phyloP scores from a whole-genome alignment of 2,113 vertebrate genomes.

The Oncorhynchus gorbuscha region DNA sequence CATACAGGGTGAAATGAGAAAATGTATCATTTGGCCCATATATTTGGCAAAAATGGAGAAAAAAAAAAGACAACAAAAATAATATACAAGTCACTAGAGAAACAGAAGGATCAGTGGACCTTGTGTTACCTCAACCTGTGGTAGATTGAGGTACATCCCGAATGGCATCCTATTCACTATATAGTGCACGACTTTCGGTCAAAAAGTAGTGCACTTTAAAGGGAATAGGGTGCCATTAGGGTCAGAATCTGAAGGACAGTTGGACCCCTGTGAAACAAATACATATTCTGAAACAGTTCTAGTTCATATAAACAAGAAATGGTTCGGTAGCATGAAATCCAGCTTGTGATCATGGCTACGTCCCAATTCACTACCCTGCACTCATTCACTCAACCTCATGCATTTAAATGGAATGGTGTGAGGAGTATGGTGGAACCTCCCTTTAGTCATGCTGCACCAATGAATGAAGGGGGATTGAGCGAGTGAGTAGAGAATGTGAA shows the following conservation, averaged over 20 bases:
- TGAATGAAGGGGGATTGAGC: no score
- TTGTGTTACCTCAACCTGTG: neutral
- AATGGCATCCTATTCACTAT: no score
- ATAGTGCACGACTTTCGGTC: no score
- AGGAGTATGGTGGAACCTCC: no score
- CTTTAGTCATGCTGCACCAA: no score
- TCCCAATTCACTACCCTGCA: no score
- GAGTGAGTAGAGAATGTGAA: no score
- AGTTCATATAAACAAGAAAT: neutral
- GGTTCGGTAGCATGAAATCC: neutral
- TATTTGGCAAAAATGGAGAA: neutral
- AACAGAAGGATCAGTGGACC: no score
- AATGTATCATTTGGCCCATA: slow-evolving; percentile 1
- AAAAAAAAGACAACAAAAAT: no score
- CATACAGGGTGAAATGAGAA: slow-evolving; percentile 19
- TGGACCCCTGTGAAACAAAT: neutral
- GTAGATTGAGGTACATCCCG: neutral
- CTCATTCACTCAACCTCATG: no score
- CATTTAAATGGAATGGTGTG: no score
- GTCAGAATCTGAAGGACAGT: neutral
- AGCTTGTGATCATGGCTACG: neutral
- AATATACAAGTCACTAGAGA: no score
- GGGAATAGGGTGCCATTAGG: neutral
- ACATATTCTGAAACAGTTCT: neutral
- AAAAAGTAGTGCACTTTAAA: neutral